These are phyloP conservation scores for Magallana ariakensis DNA, from an alignment of 1,140 invertebrate species.

Conservation along the genomic window DNA sequence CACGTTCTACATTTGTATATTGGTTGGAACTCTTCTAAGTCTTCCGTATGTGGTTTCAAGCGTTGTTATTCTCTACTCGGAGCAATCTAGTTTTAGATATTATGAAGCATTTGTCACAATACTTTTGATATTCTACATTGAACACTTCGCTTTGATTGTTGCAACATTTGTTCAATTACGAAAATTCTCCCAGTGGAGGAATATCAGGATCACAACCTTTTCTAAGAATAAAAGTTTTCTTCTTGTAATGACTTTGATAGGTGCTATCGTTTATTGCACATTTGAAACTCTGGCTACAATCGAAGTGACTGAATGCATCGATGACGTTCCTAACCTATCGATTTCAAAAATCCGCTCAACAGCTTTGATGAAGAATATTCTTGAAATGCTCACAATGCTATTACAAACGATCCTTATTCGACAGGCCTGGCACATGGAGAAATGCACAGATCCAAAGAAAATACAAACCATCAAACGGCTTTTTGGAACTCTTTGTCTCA, in stretches of 20 bases:
- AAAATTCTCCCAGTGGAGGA: neutral
- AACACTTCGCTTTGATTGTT: neutral
- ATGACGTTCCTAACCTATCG: neutral
- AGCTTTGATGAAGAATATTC: neutral
- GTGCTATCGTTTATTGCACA: neutral
- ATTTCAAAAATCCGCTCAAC: neutral
- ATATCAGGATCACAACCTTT: neutral
- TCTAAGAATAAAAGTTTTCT: neutral
- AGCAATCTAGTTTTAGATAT: neutral
- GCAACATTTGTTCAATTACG: neutral
- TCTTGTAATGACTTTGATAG: neutral
- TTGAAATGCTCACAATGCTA: neutral
- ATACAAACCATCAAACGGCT: neutral
- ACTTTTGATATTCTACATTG: neutral
- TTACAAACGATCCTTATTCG: neutral
- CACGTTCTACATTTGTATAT: neutral
- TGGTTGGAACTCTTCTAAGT: constrained; percentile 19
- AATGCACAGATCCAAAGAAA: neutral
- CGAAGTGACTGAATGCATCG: neutral
- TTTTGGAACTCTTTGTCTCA: neutral
- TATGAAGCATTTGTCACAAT: neutral
- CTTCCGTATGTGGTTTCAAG: neutral
- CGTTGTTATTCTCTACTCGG: neutral
- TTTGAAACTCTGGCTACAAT: neutral
- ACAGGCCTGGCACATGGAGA: constrained; percentile 5